phyloP scores from a whole-genome alignment of 2,797 vertebrate species.

The Coluber constrictor region DNA sequence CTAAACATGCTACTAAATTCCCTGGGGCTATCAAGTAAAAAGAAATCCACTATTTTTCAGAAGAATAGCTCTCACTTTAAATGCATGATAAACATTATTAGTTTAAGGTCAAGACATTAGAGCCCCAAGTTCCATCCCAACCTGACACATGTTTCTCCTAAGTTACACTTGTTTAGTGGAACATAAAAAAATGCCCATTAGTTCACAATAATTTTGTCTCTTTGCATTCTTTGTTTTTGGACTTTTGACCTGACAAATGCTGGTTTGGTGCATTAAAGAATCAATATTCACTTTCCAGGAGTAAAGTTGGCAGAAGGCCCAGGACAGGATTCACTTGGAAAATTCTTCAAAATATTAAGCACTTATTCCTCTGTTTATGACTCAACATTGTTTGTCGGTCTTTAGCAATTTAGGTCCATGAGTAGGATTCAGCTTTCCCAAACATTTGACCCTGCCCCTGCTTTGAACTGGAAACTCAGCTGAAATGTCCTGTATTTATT shows the following conservation, averaged over 20 bases:
- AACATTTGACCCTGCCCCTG: background rate
- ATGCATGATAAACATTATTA: background rate
- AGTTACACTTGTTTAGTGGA: background rate
- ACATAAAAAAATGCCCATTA: background rate
- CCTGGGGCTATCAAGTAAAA: background rate
- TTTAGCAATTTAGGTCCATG: background rate
- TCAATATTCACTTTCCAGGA: background rate
- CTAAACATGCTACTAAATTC: background rate
- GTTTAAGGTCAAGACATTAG: background rate
- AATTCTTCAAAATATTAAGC: background rate
- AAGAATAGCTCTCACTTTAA: background rate
- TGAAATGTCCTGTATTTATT: background rate
- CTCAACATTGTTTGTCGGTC: background rate
- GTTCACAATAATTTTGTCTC: background rate
- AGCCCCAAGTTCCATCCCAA: background rate
- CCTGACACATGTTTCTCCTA: background rate
- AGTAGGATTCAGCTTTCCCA: background rate
- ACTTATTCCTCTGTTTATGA: background rate
- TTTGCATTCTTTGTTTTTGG: background rate
- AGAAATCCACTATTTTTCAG: background rate
- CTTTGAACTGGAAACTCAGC: background rate
- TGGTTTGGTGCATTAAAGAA: background rate
- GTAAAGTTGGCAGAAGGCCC: background rate
- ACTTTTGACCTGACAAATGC: background rate
- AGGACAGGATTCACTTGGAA: background rate